These are phyloP conservation scores for Lamellibrachia luymesi DNA, from an alignment of 1,140 invertebrate genomes.

Conservation along the genomic window DNA sequence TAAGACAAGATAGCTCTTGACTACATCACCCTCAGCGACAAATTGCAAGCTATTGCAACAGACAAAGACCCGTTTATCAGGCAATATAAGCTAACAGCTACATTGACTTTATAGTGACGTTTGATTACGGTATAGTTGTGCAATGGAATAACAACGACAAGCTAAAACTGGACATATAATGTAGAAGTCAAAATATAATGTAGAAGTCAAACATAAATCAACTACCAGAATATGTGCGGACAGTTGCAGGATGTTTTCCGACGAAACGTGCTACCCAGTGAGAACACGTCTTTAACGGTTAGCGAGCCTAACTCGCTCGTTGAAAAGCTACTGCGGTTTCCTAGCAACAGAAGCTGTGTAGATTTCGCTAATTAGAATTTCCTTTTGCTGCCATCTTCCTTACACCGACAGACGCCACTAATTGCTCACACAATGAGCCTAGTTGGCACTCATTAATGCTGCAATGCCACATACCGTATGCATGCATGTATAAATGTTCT, in stretches of 20 bases:
- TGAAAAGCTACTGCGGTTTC: not conserved
- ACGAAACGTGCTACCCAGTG: not conserved
- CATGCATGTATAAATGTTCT: not conserved
- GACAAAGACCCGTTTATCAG: not conserved
- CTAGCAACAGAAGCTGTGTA: not conserved
- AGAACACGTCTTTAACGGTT: not conserved
- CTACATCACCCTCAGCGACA: not conserved
- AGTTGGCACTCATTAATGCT: not conserved
- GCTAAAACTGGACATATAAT: not conserved
- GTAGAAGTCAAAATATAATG: not conserved
- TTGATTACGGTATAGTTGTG: not conserved
- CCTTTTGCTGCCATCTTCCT: not conserved
- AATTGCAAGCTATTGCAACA: not conserved
- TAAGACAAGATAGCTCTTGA: not conserved
- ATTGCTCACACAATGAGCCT: not conserved
- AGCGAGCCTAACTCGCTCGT: not conserved
- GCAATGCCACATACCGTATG: not conserved
- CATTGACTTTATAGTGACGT: not conserved
- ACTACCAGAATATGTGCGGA: not conserved
- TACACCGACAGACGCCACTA: not conserved
- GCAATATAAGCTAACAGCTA: not conserved
- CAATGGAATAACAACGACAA: not conserved
- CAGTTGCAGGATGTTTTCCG: not conserved
- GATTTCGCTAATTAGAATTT: slow-evolving; percentile 1
- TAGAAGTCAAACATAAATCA: not conserved